A percentile compares a stretch with the other conserved stretches of the same genome.
Conservation (phyloP, 2,888 invertebrate genomes). For the Abscondita cerata region DNA sequence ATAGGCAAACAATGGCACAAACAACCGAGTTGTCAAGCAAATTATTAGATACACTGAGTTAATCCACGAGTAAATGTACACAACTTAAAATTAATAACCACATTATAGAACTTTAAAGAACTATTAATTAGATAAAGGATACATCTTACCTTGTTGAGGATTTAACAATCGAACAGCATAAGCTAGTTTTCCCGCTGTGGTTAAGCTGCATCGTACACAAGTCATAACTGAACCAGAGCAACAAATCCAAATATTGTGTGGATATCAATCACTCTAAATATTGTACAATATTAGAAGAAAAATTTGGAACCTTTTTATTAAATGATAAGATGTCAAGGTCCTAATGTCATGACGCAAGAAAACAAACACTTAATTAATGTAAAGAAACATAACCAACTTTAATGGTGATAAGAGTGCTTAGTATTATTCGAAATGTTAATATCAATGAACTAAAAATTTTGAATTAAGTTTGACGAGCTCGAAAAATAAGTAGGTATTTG, state of each 20-base stretch:
- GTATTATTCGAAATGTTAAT: too few relatives aligned
- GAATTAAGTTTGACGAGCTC: too few relatives aligned
- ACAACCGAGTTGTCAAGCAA: too few relatives aligned
- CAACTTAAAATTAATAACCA: too few relatives aligned
- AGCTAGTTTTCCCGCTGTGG: constrained; percentile 57
- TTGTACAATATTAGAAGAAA: constrained; percentile 13
- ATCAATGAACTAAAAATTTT: too few relatives aligned
- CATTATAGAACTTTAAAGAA: too few relatives aligned
- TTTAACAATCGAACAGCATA: constrained; percentile 52
- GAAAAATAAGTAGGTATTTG: too few relatives aligned
- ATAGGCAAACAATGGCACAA: too few relatives aligned
- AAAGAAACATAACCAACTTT: constrained; percentile 3
- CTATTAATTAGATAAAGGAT: neutral
- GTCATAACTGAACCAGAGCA: constrained; percentile 48
- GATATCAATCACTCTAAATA: constrained; percentile 12
- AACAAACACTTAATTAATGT: constrained; percentile 34
- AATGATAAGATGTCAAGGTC: constrained; percentile 53
- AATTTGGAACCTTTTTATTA: constrained; percentile 33
- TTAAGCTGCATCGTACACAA: constrained; percentile 57
- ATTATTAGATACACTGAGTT: too few relatives aligned
- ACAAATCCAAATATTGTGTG: constrained; percentile 8
- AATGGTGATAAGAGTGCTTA: too few relatives aligned
- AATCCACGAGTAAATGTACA: too few relatives aligned
- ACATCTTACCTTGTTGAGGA: constrained; percentile 55
- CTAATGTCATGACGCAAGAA: constrained; percentile 50